Percentiles rank a stretch among this genome's conserved stretches.
Evolutionary conservation across 2,888 invertebrate species (phyloP).

Genomic region (Sthenelais limicola): DNA sequence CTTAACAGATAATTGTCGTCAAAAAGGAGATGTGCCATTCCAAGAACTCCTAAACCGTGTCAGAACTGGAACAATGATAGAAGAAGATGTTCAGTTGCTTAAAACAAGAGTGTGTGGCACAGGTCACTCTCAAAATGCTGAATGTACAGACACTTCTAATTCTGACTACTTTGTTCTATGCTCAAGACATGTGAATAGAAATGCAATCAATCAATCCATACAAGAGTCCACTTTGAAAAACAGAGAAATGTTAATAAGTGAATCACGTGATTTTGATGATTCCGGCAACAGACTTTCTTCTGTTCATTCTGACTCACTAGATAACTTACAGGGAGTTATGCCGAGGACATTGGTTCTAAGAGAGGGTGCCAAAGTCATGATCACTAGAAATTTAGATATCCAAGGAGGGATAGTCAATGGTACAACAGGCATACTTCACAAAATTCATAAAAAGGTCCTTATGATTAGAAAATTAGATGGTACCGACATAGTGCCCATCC

Average conservation of each 20-base stretch:
- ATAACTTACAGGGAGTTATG: background rate
- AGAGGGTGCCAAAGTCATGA: constrained; percentile 16
- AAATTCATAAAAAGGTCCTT: background rate
- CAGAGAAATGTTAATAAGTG: background rate
- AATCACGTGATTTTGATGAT: constrained; percentile 1
- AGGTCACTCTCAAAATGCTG: constrained; percentile 3
- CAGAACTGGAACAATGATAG: background rate
- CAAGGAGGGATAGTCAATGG: constrained; percentile 9
- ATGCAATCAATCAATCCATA: background rate
- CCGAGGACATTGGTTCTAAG: background rate
- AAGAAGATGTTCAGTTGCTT: constrained; percentile 2
- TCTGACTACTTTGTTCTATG: constrained; percentile 4
- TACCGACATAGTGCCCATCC: background rate
- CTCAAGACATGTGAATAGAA: background rate
- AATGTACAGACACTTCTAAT: background rate
- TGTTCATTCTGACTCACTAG: background rate
- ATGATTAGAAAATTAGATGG: background rate
- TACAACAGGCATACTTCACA: background rate
- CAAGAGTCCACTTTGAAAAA: background rate
- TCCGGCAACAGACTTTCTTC: background rate
- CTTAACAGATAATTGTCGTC: constrained; percentile 15
- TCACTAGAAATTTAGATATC: constrained; percentile 11
- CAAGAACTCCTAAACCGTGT: constrained; percentile 3
- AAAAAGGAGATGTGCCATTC: constrained; percentile 2
- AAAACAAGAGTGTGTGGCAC: constrained; percentile 10